Evolutionary conservation across 1,140 invertebrate species (phyloP).

Genomic region (Drosophila tsacasi): DNA sequence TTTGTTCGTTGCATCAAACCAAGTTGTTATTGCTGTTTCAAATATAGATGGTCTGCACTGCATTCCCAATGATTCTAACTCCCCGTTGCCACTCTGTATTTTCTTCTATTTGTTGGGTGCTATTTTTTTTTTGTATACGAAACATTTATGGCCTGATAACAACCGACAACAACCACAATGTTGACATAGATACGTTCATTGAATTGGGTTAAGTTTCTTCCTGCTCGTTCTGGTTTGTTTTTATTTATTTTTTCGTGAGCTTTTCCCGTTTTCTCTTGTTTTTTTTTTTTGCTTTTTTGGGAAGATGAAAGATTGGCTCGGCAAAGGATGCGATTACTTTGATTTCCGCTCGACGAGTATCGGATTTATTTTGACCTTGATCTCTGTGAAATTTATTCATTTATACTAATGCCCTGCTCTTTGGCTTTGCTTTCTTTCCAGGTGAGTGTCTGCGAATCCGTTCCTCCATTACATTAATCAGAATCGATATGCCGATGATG

Average conservation of each 20-base stretch:
- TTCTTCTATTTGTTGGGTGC: neutral
- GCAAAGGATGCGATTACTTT: slow-evolving; percentile 37
- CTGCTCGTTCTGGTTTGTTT: slow-evolving; percentile 3
- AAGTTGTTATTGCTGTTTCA: slow-evolving; percentile 33
- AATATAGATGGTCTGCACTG: slow-evolving; percentile 45
- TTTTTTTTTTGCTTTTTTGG: neutral
- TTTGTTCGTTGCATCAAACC: slow-evolving; percentile 2
- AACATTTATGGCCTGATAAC: slow-evolving; percentile 57
- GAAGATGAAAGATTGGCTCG: slow-evolving; percentile 27
- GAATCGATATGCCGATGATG: neutral
- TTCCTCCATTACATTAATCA: slow-evolving; percentile 17
- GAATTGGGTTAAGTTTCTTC: slow-evolving; percentile 53
- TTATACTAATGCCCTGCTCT: slow-evolving; percentile 37
- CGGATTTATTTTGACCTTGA: slow-evolving; percentile 31
- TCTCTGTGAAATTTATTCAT: slow-evolving; percentile 43
- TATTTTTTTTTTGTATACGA: slow-evolving; percentile 30
- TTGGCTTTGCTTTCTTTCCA: slow-evolving; percentile 36
- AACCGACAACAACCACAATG: slow-evolving; percentile 20
- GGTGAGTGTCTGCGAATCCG: slow-evolving; percentile 29
- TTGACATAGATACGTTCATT: slow-evolving; percentile 52
- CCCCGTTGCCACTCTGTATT: neutral
- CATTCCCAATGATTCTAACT: slow-evolving; percentile 26
- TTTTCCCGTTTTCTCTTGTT: neutral
- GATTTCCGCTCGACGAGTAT: slow-evolving; percentile 17
- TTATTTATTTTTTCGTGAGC: slow-evolving; percentile 26